Evolutionary conservation across 2,888 invertebrate genomes (phyloP).

Genomic region (Gerris lacustris): DNA sequence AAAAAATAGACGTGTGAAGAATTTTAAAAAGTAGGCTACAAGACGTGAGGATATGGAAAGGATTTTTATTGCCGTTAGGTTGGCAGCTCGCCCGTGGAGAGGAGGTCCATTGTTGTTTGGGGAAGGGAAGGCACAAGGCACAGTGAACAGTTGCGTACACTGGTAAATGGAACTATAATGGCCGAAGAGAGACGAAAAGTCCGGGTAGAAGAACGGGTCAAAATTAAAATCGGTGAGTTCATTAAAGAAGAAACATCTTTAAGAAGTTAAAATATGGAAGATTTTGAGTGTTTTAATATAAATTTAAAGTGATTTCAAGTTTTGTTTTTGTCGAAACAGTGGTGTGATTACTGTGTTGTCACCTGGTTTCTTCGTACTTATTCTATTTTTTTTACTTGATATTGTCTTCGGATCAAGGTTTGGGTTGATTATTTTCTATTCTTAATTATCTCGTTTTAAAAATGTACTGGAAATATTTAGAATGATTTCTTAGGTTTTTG

Average conservation of each 20-base stretch:
- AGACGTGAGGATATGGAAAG: neutral
- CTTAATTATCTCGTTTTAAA: no score
- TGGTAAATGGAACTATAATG: constrained; percentile 68
- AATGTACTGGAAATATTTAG: no score
- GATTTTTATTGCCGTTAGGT: constrained; percentile 5
- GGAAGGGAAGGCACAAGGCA: neutral
- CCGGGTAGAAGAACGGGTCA: constrained; percentile 83
- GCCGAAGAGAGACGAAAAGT: constrained; percentile 82
- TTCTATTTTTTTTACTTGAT: constrained; percentile 1
- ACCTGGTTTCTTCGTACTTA: neutral
- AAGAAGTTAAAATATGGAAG: neutral
- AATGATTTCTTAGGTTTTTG: no score
- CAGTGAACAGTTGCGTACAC: constrained; percentile 6
- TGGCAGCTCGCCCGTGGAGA: neutral
- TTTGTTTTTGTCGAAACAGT: neutral
- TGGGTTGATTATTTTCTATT: neutral
- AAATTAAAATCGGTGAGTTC: constrained; percentile 83
- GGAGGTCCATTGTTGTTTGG: constrained; percentile 5
- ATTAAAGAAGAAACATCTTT: neutral
- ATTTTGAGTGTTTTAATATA: constrained; percentile 2
- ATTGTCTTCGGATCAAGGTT: neutral
- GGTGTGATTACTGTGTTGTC: neutral
- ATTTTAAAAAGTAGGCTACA: neutral
- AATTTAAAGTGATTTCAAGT: neutral
- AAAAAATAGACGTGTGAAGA: neutral